Conservation (phyloP, 2,888 invertebrate genomes). For the Aphrophora alni region DNA sequence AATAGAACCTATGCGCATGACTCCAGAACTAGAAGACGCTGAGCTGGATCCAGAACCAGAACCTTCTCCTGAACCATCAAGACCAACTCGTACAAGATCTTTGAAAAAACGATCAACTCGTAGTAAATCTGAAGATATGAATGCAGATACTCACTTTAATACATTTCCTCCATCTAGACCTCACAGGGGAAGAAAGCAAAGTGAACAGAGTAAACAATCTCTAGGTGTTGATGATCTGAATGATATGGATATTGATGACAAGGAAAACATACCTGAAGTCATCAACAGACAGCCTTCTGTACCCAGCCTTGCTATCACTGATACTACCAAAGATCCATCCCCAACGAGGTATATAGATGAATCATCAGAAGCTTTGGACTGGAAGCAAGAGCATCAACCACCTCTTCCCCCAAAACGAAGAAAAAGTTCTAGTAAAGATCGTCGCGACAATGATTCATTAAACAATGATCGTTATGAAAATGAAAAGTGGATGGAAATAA, state of each 20-base stretch:
- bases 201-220: constrained; percentile 37
- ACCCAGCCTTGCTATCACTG: constrained; percentile 39
- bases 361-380: constrained; percentile 46
- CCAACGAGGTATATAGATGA: constrained; percentile 37
- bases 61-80: constrained; percentile 30
- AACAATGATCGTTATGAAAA: constrained; percentile 31
- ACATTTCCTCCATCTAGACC: constrained; percentile 60
- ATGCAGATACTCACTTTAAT: constrained; percentile 50
- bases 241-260: constrained; percentile 26
- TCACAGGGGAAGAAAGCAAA: constrained; percentile 31
- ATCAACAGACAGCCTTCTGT: constrained; percentile 40
- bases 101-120: constrained; percentile 37
- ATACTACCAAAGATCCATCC: constrained; percentile 33
- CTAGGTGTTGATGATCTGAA: constrained; percentile 11
- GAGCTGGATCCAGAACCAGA: constrained; percentile 13
- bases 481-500: constrained; percentile 38
- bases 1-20: constrained; percentile 26
- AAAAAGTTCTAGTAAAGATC: constrained; percentile 46
- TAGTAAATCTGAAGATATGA: constrained; percentile 32
- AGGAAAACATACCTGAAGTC: constrained; percentile 18
- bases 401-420: constrained; percentile 52
- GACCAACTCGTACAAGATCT: constrained; percentile 40
- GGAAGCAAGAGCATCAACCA: constrained; percentile 37
- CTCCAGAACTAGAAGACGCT: constrained; percentile 18
- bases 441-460: constrained; percentile 38